These are phyloP conservation scores for Parauchenoglanis ngamensis DNA, from an alignment of 2,797 vertebrate species.

Conservation along the genomic window DNA sequence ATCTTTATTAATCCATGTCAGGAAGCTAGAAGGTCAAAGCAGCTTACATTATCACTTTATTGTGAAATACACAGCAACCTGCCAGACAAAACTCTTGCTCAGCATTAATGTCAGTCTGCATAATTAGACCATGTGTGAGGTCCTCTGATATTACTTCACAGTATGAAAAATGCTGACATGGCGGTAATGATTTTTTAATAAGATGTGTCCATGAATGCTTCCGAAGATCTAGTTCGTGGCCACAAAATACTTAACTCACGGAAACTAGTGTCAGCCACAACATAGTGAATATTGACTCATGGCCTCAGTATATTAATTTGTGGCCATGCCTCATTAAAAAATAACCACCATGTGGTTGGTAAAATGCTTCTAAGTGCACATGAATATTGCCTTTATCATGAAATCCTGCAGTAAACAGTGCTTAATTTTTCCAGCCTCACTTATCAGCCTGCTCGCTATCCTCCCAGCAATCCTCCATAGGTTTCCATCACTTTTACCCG, in stretches of 20 bases:
- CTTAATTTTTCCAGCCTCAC: not conserved
- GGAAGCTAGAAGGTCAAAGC: not conserved
- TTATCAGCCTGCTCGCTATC: not conserved
- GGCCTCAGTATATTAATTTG: not conserved
- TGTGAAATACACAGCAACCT: not conserved
- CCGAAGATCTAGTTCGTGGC: not conserved
- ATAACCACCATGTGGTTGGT: not conserved
- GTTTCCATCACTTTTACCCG: not conserved
- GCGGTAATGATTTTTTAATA: not conserved
- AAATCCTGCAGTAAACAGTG: not conserved
- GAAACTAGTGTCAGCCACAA: not conserved
- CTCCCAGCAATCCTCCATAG: not conserved
- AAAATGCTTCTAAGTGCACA: not conserved
- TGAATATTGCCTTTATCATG: not conserved
- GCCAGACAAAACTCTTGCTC: not conserved
- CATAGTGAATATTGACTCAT: not conserved
- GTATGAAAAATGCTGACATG: not conserved
- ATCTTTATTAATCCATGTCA: not conserved
- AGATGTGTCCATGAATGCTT: not conserved
- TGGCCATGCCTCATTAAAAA: not conserved
- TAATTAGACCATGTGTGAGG: not conserved
- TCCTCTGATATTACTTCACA: not conserved
- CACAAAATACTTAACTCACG: constrained; percentile 5
- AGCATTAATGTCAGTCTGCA: not conserved
- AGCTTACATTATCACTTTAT: not conserved